Percentiles rank a stretch among this genome's conserved stretches.
phyloP scores from a whole-genome alignment of 2,888 invertebrate species.

The Automeris io region DNA sequence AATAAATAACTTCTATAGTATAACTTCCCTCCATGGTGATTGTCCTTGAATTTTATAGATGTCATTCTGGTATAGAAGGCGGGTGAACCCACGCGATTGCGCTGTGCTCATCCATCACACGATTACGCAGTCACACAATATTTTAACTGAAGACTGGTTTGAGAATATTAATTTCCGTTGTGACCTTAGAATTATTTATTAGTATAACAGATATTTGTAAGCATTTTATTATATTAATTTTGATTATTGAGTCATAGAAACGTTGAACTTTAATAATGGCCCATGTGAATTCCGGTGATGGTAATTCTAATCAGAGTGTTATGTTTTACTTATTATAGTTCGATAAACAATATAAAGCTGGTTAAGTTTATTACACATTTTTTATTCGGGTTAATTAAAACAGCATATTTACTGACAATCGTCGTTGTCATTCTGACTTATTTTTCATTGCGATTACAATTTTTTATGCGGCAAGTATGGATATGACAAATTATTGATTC shows the following conservation, averaged over 20 bases:
- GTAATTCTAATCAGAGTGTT: slow-evolving; percentile 5
- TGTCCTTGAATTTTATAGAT: slow-evolving; percentile 61
- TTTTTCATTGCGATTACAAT: no score
- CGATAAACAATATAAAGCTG: no score
- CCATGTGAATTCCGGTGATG: slow-evolving; percentile 20
- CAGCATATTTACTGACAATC: no score
- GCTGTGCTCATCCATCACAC: slow-evolving; percentile 33
- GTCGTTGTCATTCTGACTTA: no score
- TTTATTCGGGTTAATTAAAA: no score
- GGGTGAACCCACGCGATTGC: slow-evolving; percentile 44
- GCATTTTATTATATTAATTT: slow-evolving; percentile 24
- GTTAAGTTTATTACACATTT: no score
- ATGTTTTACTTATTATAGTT: no score
- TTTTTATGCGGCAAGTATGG: no score
- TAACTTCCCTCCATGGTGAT: slow-evolving; percentile 17
- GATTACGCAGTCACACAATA: slow-evolving; percentile 45
- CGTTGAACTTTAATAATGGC: slow-evolving; percentile 24
- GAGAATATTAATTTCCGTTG: slow-evolving; percentile 35
- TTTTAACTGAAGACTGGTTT: slow-evolving; percentile 44
- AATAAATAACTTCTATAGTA: slow-evolving; percentile 38
- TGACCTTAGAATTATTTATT: slow-evolving; percentile 36
- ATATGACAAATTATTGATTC: no score
- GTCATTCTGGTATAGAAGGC: slow-evolving; percentile 36
- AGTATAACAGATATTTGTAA: slow-evolving; percentile 29
- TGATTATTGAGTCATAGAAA: slow-evolving; percentile 26